Evolutionary conservation across 1,140 invertebrate genomes (phyloP).

Genomic region (Heliconius eleuchia): DNA sequence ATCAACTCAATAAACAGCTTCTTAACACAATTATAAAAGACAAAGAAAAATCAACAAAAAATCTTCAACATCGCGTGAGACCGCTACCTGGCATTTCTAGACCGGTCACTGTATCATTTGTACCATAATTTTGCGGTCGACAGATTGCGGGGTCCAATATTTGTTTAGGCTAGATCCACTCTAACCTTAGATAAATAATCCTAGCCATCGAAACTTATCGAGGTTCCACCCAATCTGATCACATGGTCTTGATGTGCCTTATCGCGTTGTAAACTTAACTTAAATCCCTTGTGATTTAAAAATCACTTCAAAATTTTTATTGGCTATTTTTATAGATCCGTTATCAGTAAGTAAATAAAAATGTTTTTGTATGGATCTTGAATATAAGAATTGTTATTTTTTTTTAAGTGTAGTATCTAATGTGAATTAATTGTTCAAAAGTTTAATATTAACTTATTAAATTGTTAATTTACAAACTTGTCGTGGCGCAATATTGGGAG

Average conservation of each 20-base stretch:
- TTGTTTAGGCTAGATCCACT: conserved; percentile 25
- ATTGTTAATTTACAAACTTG: too few species aligned
- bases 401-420: too few species aligned
- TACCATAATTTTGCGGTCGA: conserved; percentile 30
- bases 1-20: not conserved
- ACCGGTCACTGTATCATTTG: conserved; percentile 27
- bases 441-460: too few species aligned
- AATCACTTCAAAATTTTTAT: not conserved
- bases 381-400: not conserved
- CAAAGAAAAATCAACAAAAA: not conserved
- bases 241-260: conserved; percentile 8
- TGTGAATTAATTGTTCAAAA: too few species aligned
- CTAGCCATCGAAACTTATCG: conserved; percentile 9
- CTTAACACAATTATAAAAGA: not conserved
- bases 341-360: not conserved
- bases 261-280: conserved; percentile 8
- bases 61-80: not conserved
- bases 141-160: conserved; percentile 12
- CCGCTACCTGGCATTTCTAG: conserved; percentile 18
- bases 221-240: not conserved
- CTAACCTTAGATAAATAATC: not conserved
- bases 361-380: not conserved
- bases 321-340: not conserved
- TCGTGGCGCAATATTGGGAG: too few species aligned
- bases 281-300: conserved; percentile 8